These are phyloP conservation scores for Camponotus vicinus DNA, from an alignment of 1,140 invertebrate genomes.

Conservation along the genomic window DNA sequence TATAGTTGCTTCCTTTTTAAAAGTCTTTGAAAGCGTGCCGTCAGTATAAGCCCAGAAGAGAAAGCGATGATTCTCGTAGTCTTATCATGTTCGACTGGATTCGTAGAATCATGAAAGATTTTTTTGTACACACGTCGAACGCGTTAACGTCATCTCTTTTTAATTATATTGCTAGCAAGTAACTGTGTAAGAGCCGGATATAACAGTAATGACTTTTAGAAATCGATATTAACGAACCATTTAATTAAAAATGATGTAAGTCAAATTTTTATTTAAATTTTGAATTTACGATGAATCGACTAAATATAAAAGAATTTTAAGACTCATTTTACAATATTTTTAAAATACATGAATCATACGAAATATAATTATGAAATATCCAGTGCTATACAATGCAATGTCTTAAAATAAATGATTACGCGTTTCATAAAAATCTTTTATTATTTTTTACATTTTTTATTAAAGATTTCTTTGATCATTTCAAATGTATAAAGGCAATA, in stretches of 20 bases:
- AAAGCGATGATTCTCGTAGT: constrained; percentile 52
- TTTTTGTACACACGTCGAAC: background rate
- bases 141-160: constrained; percentile 17
- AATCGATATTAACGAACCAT: constrained; percentile 21
- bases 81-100: constrained; percentile 28
- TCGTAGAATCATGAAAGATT: constrained; percentile 51
- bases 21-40: constrained; percentile 28
- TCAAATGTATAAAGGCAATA: background rate
- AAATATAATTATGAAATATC: constrained; percentile 8
- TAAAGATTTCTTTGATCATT: background rate
- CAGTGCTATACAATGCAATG: background rate
- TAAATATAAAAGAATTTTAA: background rate
- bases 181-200: background rate
- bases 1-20: constrained; percentile 27
- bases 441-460: background rate
- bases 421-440: background rate
- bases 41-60: constrained; percentile 49
- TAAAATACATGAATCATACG: background rate
- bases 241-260: background rate
- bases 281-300: background rate
- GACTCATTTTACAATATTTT: background rate
- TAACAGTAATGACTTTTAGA: constrained; percentile 12
- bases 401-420: background rate
- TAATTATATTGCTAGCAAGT: background rate
- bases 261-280: background rate